These are phyloP conservation scores for Andricus curvator DNA, from an alignment of 2,888 invertebrate species.

Conservation along the genomic window DNA sequence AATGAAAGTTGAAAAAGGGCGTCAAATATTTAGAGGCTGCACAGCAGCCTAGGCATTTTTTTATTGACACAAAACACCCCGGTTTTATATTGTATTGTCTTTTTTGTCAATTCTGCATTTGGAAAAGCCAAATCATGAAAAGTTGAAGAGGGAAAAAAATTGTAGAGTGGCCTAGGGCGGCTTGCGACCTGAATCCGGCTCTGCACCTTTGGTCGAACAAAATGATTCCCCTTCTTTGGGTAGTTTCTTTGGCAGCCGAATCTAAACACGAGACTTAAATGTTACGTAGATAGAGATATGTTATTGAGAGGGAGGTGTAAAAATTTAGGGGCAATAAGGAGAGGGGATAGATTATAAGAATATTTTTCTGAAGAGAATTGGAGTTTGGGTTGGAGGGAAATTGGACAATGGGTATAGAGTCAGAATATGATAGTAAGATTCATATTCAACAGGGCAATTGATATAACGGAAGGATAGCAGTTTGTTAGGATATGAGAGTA, in stretches of 20 bases:
- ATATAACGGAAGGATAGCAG: not conserved
- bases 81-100: too few relatives aligned
- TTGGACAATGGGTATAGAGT: not conserved
- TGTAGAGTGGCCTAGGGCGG: too few relatives aligned
- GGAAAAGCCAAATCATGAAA: too few relatives aligned
- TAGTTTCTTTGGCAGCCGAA: not conserved
- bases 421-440: not conserved
- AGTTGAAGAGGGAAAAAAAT: too few relatives aligned
- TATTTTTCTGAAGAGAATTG: not conserved
- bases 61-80: too few relatives aligned
- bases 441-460: not conserved
- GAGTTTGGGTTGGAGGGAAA: not conserved
- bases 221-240: too few relatives aligned
- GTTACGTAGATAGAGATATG: slow-evolving; percentile 2
- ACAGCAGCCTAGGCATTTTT: too few relatives aligned
- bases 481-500: not conserved
- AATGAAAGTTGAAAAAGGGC: too few relatives aligned
- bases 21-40: too few relatives aligned
- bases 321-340: slow-evolving; percentile 3
- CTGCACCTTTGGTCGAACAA: not conserved
- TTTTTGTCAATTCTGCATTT: too few relatives aligned
- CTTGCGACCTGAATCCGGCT: too few relatives aligned
- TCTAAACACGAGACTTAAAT: slow-evolving; percentile 17
- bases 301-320: slow-evolving; percentile 24
- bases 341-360: not conserved